These are phyloP conservation scores for Sericinus montela DNA, from an alignment of 2,888 invertebrate genomes.

Conservation along the genomic window DNA sequence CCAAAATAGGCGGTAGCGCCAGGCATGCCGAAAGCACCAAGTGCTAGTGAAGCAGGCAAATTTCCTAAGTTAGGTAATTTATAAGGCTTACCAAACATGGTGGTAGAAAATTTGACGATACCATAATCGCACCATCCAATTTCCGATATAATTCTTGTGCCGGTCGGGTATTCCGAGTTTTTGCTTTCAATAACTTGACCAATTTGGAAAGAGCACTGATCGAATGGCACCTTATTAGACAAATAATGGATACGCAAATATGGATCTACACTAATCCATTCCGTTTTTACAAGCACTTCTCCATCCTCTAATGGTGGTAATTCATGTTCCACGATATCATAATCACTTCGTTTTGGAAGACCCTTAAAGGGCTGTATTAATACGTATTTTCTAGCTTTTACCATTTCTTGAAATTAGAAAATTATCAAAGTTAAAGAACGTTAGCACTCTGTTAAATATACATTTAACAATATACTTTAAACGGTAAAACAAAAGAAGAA, in stretches of 20 bases:
- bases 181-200: conserved; percentile 78
- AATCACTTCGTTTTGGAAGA: conserved; percentile 76
- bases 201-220: conserved; percentile 38
- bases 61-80: conserved; percentile 74
- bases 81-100: neutral
- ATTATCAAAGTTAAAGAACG: too few species aligned
- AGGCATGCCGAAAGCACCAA: conserved; percentile 84
- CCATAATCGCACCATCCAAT: conserved; percentile 84
- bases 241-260: conserved; percentile 33
- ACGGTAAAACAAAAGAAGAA: too few species aligned
- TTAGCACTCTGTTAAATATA: too few species aligned
- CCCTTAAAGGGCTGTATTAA: conserved; percentile 77
- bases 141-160: conserved; percentile 76
- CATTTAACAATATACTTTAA: too few species aligned
- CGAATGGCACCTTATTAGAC: conserved; percentile 26
- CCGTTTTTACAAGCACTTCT: conserved; percentile 49
- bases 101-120: conserved; percentile 21
- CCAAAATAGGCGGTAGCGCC: conserved; percentile 87
- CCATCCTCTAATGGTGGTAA: conserved; percentile 79
- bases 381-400: conserved; percentile 72
- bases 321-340: conserved; percentile 79
- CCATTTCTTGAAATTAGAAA: too few species aligned
- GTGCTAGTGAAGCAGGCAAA: conserved; percentile 70
- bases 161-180: conserved; percentile 79
- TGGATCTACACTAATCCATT: conserved; percentile 49